These are phyloP conservation scores for Eospalax fontanierii DNA, from an alignment of 2,797 vertebrate species.

Conservation along the genomic window DNA sequence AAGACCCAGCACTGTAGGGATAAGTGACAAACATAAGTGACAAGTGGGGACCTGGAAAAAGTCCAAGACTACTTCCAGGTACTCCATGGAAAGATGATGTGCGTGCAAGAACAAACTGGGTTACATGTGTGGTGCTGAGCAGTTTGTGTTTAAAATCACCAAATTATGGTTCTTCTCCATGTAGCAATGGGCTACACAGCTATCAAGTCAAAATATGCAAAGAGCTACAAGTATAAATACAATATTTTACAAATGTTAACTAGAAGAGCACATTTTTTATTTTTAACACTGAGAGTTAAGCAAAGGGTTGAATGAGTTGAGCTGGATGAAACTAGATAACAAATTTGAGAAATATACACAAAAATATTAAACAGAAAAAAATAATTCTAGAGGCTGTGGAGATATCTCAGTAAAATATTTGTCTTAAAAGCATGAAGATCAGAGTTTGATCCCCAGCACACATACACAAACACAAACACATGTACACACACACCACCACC, in stretches of 20 bases:
- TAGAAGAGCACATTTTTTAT: neutral
- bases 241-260: slow-evolving; percentile 48
- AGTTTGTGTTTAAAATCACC: slow-evolving; percentile 3
- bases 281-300: neutral
- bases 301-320: neutral
- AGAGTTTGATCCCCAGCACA: neutral
- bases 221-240: neutral
- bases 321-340: neutral
- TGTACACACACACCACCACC: neutral
- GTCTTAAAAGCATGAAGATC: neutral
- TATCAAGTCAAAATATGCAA: neutral
- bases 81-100: neutral
- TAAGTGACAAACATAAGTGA: too few species aligned
- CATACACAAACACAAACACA: neutral
- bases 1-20: neutral
- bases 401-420: neutral
- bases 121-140: neutral
- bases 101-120: neutral
- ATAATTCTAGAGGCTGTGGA: neutral
- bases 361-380: slow-evolving; percentile 25
- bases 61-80: neutral
- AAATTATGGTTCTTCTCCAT: neutral
- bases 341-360: neutral
- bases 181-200: neutral
- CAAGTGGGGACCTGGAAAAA: neutral